Evolutionary conservation across 2,797 vertebrate species (phyloP).

Genomic region (Halcyon chelicuti): DNA sequence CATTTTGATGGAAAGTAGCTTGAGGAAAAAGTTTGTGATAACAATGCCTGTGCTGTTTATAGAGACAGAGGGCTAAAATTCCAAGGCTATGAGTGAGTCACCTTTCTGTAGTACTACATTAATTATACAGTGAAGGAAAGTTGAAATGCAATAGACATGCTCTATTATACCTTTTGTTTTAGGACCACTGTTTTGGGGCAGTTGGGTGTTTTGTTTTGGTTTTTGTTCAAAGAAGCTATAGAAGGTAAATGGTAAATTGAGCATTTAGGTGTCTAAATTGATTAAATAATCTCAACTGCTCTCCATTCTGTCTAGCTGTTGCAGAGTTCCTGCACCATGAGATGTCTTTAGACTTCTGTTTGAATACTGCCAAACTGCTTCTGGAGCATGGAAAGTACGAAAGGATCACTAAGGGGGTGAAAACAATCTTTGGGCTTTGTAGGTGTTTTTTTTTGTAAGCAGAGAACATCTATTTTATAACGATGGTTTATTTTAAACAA

Average conservation of each 20-base stretch:
- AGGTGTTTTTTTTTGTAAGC: neutral
- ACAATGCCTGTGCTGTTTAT: neutral
- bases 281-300: conserved; percentile 9
- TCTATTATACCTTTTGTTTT: neutral
- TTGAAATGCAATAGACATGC: neutral
- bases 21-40: neutral
- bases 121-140: neutral
- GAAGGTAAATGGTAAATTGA: neutral
- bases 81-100: neutral
- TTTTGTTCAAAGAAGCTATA: neutral
- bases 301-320: conserved; percentile 77
- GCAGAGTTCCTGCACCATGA: conserved; percentile 81
- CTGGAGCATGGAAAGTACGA: conserved; percentile 87
- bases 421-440: neutral
- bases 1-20: neutral
- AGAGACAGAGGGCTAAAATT: neutral
- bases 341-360: conserved; percentile 85
- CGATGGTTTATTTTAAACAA: neutral
- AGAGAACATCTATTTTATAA: neutral
- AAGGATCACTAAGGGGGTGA: neutral
- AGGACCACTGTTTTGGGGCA: neutral
- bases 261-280: neutral
- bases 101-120: neutral
- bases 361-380: conserved; percentile 85
- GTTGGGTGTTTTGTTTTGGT: too few relatives aligned